phyloP scores from a whole-genome alignment of 2,888 invertebrate species.

The Poecilobothrus nobilitatus region DNA sequence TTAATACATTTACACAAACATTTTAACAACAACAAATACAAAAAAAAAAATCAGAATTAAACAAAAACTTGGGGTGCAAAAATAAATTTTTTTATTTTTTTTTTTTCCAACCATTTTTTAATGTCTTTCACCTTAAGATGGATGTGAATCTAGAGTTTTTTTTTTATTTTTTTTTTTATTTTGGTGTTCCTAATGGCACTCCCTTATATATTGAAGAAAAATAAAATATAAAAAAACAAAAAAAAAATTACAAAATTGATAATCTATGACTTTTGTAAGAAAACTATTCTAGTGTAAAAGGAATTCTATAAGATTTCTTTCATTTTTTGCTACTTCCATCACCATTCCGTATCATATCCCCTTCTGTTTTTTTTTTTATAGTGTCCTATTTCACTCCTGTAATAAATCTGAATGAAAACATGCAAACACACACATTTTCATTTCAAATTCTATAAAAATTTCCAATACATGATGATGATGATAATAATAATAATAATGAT shows the following conservation, averaged over 20 bases:
- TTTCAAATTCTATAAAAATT: too few relatives aligned
- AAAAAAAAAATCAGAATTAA: neutral
- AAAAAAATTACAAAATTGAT: neutral
- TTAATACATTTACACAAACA: neutral
- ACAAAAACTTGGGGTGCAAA: neutral
- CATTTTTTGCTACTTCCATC: neutral
- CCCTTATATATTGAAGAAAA: neutral
- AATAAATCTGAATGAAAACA: too few relatives aligned
- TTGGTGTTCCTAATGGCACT: neutral
- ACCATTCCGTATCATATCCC: neutral
- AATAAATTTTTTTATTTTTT: neutral
- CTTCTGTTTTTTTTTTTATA: too few relatives aligned
- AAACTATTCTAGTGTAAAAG: slow-evolving; percentile 1
- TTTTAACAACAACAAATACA: neutral
- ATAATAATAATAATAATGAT: too few relatives aligned
- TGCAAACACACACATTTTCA: too few relatives aligned
- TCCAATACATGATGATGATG: too few relatives aligned
- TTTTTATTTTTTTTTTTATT: too few relatives aligned
- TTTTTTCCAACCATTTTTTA: neutral
- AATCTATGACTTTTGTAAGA: neutral
- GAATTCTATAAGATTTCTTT: neutral
- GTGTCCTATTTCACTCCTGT: too few relatives aligned
- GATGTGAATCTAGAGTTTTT: neutral
- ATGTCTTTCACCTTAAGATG: slow-evolving; percentile 6
- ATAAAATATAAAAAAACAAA: neutral